Percentiles rank a stretch among this genome's conserved stretches.
phyloP scores from a whole-genome alignment of 2,113 vertebrate species.

The Siniperca knerii region DNA sequence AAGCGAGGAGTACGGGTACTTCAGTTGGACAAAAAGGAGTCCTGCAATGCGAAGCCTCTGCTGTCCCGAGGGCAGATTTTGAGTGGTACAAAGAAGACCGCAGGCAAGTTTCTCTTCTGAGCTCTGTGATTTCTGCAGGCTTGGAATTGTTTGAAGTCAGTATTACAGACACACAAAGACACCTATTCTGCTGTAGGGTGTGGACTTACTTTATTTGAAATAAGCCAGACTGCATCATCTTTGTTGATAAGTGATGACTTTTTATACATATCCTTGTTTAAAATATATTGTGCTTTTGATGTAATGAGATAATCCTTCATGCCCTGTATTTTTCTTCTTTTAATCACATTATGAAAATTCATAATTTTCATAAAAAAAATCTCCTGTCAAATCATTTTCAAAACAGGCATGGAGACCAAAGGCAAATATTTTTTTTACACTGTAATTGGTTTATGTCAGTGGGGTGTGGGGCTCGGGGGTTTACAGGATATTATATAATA shows the following conservation, averaged over 20 bases:
- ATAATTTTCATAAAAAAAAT: not conserved
- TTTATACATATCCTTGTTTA: slow-evolving; percentile 10
- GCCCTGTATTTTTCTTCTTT: slow-evolving; percentile 5
- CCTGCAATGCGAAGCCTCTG: slow-evolving; percentile 94
- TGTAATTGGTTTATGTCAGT: slow-evolving; percentile 51
- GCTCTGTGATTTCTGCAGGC: slow-evolving; percentile 21
- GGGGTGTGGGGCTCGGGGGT: not conserved
- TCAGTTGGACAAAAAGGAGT: slow-evolving; percentile 93
- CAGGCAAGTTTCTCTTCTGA: slow-evolving; percentile 82
- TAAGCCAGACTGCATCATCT: slow-evolving; percentile 11
- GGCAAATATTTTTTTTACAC: slow-evolving; percentile 31
- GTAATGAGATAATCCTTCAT: slow-evolving; percentile 20
- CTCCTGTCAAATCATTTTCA: slow-evolving; percentile 13
- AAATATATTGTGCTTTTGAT: slow-evolving; percentile 27
- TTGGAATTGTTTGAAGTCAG: slow-evolving; percentile 31
- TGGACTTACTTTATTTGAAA: slow-evolving; percentile 24
- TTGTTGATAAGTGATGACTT: slow-evolving; percentile 15
- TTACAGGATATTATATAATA: slow-evolving; percentile 36
- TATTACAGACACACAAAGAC: slow-evolving; percentile 31
- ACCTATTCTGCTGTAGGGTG: slow-evolving; percentile 2
- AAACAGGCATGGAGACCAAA: slow-evolving; percentile 17
- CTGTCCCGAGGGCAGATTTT: slow-evolving; percentile 93
- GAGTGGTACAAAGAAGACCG: slow-evolving; percentile 99
- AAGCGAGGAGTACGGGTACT: slow-evolving; percentile 90
- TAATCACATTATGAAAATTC: slow-evolving; percentile 28